These are phyloP conservation scores for Sciurus vulgaris DNA, from an alignment of 2,797 vertebrate species.

Conservation along the genomic window DNA sequence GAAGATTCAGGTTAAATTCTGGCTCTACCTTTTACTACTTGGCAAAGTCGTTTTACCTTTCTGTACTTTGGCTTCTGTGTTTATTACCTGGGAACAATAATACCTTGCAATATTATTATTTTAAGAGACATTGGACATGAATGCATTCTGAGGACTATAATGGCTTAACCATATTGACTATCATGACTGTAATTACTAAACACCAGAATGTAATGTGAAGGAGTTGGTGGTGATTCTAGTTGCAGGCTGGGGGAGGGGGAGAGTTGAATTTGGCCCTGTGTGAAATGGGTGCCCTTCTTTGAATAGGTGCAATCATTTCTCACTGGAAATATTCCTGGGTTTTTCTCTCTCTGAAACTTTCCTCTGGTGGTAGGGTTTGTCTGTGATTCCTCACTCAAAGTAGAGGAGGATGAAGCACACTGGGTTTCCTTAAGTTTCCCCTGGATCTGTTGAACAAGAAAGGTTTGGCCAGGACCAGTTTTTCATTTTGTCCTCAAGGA, in stretches of 20 bases:
- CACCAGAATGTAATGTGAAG: fast-evolving
- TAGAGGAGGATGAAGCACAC: not conserved
- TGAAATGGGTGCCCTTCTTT: not conserved
- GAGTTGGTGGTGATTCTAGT: no score
- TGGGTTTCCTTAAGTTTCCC: no score
- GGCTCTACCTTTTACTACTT: not conserved
- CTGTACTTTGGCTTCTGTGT: not conserved
- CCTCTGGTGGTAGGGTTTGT: not conserved
- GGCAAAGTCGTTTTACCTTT: not conserved
- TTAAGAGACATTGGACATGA: not conserved
- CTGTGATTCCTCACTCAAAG: not conserved
- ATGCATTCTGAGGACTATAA: not conserved
- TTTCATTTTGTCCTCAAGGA: not conserved
- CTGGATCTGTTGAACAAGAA: not conserved
- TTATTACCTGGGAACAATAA: not conserved
- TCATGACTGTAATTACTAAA: not conserved
- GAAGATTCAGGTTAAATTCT: not conserved
- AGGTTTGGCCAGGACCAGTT: not conserved
- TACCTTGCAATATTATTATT: not conserved
- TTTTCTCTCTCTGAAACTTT: not conserved
- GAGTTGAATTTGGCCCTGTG: not conserved
- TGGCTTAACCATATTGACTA: not conserved
- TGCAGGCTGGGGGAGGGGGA: no score
- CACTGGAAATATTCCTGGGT: not conserved
- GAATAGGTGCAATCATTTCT: not conserved